phyloP scores from a whole-genome alignment of 2,888 invertebrate genomes.

The Lydus trimaculatus region DNA sequence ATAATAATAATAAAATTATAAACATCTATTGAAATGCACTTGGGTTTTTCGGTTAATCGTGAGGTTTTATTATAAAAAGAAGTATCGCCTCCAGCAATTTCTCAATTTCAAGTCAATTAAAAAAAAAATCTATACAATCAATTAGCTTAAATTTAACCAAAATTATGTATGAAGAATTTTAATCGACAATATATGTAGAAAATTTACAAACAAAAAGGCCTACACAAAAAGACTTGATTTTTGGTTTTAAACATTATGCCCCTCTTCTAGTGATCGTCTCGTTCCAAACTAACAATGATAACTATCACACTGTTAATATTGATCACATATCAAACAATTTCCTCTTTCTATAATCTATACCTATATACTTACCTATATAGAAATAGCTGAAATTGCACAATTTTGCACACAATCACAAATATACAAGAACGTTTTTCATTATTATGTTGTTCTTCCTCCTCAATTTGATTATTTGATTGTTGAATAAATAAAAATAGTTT shows the following conservation, averaged over 20 bases:
- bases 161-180: neutral
- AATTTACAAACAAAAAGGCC: neutral
- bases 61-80: neutral
- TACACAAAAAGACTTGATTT: neutral
- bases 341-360: neutral
- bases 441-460: neutral
- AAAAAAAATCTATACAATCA: conserved; percentile 14
- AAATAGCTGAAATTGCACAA: neutral
- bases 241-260: neutral
- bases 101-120: conserved; percentile 2
- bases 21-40: too few relatives aligned
- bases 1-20: too few relatives aligned
- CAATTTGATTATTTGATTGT: neutral
- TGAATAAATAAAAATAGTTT: neutral
- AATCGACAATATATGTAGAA: conserved; percentile 4
- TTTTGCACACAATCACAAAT: neutral
- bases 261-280: too few relatives aligned
- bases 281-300: too few relatives aligned
- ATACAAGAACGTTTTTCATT: too few relatives aligned
- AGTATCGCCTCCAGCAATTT: neutral
- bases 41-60: neutral
- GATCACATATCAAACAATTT: neutral
- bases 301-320: neutral
- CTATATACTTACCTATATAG: too few relatives aligned
- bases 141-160: conserved; percentile 8